phyloP scores from a whole-genome alignment of 2,113 vertebrate genomes.

The Leptocoma aspasia region DNA sequence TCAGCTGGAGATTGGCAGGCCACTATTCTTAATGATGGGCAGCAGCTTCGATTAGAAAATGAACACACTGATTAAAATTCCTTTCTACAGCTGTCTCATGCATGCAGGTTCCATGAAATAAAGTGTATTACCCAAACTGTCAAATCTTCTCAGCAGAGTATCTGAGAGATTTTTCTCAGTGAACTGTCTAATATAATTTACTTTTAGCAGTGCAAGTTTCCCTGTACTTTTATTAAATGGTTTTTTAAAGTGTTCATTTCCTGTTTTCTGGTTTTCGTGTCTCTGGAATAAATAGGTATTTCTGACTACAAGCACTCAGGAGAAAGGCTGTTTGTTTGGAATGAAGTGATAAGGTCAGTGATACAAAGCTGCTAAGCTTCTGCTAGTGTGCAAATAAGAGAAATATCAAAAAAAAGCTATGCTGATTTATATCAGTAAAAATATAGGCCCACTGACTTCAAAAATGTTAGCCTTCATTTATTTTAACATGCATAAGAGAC shows the following conservation, averaged over 20 bases:
- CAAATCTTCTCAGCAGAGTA: neutral
- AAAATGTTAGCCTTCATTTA: neutral
- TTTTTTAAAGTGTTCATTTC: neutral
- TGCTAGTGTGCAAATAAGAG: neutral
- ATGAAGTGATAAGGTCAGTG: neutral
- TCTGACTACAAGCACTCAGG: neutral
- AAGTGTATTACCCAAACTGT: neutral
- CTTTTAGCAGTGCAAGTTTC: neutral
- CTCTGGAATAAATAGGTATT: neutral
- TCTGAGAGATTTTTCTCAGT: neutral
- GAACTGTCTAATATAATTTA: neutral
- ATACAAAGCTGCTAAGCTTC: neutral
- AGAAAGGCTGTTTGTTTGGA: neutral
- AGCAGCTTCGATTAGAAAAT: neutral
- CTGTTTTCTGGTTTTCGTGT: neutral
- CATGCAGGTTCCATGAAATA: neutral
- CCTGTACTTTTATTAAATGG: neutral
- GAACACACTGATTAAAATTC: neutral
- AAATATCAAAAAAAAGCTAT: neutral
- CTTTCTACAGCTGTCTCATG: neutral
- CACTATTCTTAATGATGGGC: neutral
- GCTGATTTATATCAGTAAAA: neutral
- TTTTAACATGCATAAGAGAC: neutral
- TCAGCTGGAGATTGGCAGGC: neutral
- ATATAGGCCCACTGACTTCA: neutral